Base-by-base conservation (phyloP, 2,888 invertebrate genomes). In the Dermolepida albohirtum region DNA sequence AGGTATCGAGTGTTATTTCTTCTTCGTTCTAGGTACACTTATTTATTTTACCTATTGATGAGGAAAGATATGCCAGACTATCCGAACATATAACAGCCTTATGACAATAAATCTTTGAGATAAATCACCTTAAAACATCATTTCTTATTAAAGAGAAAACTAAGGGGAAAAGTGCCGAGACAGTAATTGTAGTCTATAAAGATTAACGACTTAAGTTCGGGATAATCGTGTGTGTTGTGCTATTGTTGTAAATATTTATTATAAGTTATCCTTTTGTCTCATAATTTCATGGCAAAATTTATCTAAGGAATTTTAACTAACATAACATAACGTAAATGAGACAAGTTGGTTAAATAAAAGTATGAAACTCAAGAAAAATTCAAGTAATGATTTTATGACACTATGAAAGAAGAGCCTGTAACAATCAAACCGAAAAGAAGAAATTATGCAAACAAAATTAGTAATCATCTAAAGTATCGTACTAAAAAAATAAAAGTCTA, bases 111-210 rank as follows among this genome's bases (percentile, higher is more conserved):
- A 79, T 79, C 79, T 78, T 74, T 74, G 76, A 78, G 80, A 79
- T 79, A 77, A 79, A 80, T 79, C 76, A 78, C 74, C 75, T 73
- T 75, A 66, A 67, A 73, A 75, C 74, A 73, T 78, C 78, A 78
- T 79, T 80, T 78, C 78, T 79, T 77, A 76, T 76, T 75, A 77
- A 78, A 76, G 78, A 76, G 78, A 78, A 79, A 79, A 80, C 78
- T 78, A 78, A 78, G 76, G 75, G 77, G 76, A 76, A 77, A 79
- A 78, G 76, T 78, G 78, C 74, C 74, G 71, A 73, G 78, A 79
- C 78, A 78, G 77, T 80, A 79, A 79, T 79, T 78, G 80, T 79
- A 77, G 75, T 73, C 73, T 75, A 79, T 79, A 77, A 80, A 79
- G 79, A 80, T 78, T 76, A 77, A 79, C 59, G 59, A 59, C 59